These are phyloP conservation scores for Microcebus ravelobensis DNA, from an alignment of 2,113 vertebrate genomes.

Conservation along the genomic window DNA sequence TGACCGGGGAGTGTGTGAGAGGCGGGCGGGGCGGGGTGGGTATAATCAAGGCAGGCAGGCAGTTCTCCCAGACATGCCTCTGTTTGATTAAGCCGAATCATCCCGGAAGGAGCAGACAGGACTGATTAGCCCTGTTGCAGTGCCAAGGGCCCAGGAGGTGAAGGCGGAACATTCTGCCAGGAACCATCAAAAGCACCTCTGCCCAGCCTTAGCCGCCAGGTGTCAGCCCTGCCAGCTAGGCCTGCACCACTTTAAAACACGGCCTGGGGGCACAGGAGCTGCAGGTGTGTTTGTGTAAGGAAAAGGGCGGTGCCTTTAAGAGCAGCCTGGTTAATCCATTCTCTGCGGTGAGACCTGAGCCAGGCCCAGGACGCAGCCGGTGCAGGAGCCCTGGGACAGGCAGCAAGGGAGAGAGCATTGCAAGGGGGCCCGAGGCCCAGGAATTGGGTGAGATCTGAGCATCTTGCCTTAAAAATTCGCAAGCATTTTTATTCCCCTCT, in stretches of 20 bases:
- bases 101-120: background rate
- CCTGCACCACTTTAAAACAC: fast-evolving
- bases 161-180: fast-evolving
- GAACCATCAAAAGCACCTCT: fast-evolving
- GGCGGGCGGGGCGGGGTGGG: background rate
- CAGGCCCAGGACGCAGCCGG: fast-evolving
- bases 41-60: background rate
- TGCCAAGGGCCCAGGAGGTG: background rate
- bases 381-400: fast-evolving
- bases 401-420: fast-evolving
- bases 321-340: fast-evolving
- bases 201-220: background rate
- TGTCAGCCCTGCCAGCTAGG: fast-evolving
- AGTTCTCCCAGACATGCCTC: fast-evolving
- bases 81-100: background rate
- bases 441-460: fast-evolving
- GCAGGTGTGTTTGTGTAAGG: background rate
- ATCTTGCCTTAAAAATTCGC: fast-evolving
- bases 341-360: fast-evolving
- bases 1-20: background rate
- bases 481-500: fast-evolving
- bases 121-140: background rate
- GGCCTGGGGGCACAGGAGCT: fast-evolving
- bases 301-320: fast-evolving
- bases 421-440: no score